Base-by-base conservation (phyloP, 1,140 invertebrate genomes). In the Bombus soroeensis region DNA sequence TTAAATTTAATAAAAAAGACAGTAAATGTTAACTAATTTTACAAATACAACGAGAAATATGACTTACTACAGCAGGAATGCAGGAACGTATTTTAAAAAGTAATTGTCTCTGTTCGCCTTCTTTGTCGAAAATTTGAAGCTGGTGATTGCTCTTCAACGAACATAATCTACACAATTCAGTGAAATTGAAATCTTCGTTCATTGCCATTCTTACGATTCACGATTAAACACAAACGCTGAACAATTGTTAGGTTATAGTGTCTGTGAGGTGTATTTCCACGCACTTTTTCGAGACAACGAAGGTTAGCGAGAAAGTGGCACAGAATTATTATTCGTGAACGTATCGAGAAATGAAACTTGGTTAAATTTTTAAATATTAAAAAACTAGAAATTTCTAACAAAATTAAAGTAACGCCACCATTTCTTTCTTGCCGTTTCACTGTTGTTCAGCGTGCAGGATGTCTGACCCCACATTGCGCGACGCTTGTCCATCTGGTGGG, bases 71-170 rank as follows among this genome's bases (percentile, higher is more conserved):
- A 93, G 96, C 96, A 66, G 96, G 96, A 93, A 97, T 95, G 90
- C 97, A 96, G 78, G 96, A 96, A 85, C 96, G 95, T 89, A 97
- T 95, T 94, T 97, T 97, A 92, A 97, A 97, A 64, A 97, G 95
- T 80, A 97, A 95, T 93, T 97, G 96, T 79, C 96, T 94, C 88
- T 97, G 96, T 92, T 97, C 97, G 59, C 96, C 96, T 90, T 97
- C 96, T 91, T 97, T 97, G 90, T 97, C 97, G 92, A 97, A 97
- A 91, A 97, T 97, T 92, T 97, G 96, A 70, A 97, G 95, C 79
- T 94, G 93, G 80, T 96, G 96, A 66, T 96, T 96, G 85, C 96
- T 96, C 93, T 96, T 97, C 66, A 97, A 94, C 81, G 96, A 96
- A 90, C 97, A 97, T 78, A 97, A 95, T 89, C 97, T 95, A 91